Conservation (phyloP, 2,797 vertebrate species). For the Enteromius afrohamiltoni region DNA sequence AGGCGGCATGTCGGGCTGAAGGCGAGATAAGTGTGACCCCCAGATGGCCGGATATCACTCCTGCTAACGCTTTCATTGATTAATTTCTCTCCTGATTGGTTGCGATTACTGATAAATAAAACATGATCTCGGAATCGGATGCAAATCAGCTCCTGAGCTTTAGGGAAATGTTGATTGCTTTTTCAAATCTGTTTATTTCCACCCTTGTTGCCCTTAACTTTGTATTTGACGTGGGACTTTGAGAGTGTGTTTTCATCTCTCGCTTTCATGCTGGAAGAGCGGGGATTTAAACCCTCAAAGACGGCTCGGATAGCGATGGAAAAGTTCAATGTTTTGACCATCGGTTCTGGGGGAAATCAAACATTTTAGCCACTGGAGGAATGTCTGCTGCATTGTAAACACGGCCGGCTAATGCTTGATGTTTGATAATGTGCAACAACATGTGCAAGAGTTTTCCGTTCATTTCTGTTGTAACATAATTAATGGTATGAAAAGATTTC, state of each 20-base stretch:
- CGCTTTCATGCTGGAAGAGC: conserved; percentile 62
- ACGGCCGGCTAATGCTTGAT: conserved; percentile 54
- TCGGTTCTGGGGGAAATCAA: conserved; percentile 58
- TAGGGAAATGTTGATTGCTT: conserved; percentile 83
- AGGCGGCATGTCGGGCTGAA: conserved; percentile 43
- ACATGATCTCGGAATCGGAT: conserved; percentile 83
- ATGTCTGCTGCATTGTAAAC: conserved; percentile 60
- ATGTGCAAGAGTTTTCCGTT: conserved; percentile 38
- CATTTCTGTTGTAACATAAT: conserved; percentile 28
- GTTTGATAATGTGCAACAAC: conserved; percentile 53
- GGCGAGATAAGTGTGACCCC: conserved; percentile 76
- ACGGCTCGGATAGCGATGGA: conserved; percentile 37
- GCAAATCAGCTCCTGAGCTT: conserved; percentile 80
- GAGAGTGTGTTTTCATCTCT: conserved; percentile 58
- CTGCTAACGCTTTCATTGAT: conserved; percentile 84
- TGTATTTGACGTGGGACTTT: conserved; percentile 69
- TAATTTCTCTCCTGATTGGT: conserved; percentile 90
- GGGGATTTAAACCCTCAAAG: conserved; percentile 57
- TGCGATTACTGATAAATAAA: conserved; percentile 91
- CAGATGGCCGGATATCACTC: conserved; percentile 89
- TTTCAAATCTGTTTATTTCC: conserved; percentile 83
- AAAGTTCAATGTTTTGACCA: conserved; percentile 61
- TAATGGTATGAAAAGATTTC: conserved; percentile 3
- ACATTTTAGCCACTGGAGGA: conserved; percentile 60
- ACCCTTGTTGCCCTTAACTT: conserved; percentile 77